phyloP scores from a whole-genome alignment of 2,888 invertebrate genomes.

The Parapristionchus giblindavisi region DNA sequence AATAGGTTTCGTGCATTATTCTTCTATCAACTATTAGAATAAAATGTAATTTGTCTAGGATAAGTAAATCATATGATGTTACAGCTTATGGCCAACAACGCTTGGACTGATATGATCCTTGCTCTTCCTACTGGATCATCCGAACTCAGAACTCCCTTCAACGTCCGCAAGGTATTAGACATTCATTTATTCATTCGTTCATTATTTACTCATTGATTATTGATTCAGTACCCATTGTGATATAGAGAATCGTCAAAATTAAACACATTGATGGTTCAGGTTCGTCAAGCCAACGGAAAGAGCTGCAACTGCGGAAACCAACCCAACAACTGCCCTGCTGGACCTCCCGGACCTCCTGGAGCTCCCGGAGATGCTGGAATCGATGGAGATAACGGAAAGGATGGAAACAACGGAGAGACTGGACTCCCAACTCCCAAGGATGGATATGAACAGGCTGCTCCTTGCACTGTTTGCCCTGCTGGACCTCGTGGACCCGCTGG shows the following conservation, averaged over 20 bases:
- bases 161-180: conserved; percentile 12
- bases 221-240: background rate
- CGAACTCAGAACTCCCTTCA: background rate
- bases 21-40: no score
- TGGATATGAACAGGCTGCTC: background rate
- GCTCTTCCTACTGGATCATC: background rate
- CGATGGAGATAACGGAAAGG: conserved; percentile 39
- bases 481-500: conserved; percentile 57
- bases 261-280: background rate
- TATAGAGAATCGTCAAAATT: background rate
- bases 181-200: background rate
- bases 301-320: conserved; percentile 37
- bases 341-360: conserved; percentile 42
- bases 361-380: conserved; percentile 46
- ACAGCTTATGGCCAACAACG: conserved; percentile 31
- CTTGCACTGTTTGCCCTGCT: conserved; percentile 32
- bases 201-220: background rate
- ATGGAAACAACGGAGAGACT: conserved; percentile 27
- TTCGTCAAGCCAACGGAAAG: conserved; percentile 24
- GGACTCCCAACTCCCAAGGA: conserved; percentile 27
- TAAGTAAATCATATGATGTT: background rate
- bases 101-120: conserved; percentile 19
- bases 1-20: no score
- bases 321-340: conserved; percentile 39
- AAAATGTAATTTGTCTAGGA: background rate